Conservation (phyloP, 2,113 vertebrate genomes). For the human (Homo sapiens) region DNA sequence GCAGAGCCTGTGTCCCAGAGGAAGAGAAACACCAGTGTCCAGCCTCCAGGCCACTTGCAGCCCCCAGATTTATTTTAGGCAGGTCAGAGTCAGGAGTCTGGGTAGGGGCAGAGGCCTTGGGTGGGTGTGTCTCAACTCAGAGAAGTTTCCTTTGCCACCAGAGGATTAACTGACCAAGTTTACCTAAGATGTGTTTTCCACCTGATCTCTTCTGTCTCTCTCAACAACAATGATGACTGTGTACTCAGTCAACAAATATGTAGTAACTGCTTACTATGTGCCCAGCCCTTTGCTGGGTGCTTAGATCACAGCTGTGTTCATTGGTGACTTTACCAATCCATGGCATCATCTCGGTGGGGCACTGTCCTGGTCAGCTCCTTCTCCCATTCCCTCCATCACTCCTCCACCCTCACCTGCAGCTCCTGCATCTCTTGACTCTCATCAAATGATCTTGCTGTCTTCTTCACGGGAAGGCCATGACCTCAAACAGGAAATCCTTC, state of each 20-base stretch:
- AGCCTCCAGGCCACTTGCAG: not conserved
- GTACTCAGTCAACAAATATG: not conserved
- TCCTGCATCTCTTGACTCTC: not conserved
- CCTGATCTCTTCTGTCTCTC: not conserved
- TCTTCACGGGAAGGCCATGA: not conserved
- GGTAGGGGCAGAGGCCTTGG: not conserved
- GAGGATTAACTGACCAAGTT: constrained; percentile 2
- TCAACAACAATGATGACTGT: not conserved
- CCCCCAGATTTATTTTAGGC: not conserved
- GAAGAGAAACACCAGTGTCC: not conserved
- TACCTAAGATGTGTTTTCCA: not conserved
- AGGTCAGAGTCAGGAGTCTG: not conserved
- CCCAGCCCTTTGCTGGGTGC: not conserved
- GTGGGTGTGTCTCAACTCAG: not conserved
- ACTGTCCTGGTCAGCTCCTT: not conserved
- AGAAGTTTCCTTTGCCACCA: constrained; percentile 3
- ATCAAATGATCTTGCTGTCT: not conserved
- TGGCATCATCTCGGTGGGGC: not conserved
- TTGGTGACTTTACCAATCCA: not conserved
- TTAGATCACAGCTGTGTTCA: not conserved
- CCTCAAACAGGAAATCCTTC: not conserved
- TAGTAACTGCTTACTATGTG: not conserved
- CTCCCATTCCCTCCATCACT: not conserved
- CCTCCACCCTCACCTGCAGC: not conserved
- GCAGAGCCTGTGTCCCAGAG: not conserved